Conservation (phyloP, 2,797 vertebrate species). For the Ceryle rudis region DNA sequence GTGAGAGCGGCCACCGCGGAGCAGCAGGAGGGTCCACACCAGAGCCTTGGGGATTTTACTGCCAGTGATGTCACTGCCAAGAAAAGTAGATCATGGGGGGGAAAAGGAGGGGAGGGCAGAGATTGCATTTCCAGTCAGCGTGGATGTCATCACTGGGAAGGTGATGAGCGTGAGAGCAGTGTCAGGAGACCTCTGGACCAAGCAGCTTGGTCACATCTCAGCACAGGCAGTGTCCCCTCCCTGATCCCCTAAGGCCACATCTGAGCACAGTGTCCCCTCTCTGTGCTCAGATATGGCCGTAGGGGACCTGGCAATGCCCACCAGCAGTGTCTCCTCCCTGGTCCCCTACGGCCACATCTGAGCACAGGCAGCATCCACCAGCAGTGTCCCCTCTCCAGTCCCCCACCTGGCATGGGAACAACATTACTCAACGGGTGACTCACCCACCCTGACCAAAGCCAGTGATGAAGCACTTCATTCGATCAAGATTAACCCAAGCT, state of each 20-base stretch:
- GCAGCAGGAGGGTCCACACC: neutral
- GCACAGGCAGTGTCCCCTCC: neutral
- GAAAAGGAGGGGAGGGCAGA: fast-evolving
- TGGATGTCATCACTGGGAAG: fast-evolving
- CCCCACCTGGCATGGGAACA: neutral
- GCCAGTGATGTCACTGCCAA: neutral
- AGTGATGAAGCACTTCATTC: neutral
- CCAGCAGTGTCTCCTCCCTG: neutral
- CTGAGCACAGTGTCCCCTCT: neutral
- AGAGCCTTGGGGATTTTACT: neutral
- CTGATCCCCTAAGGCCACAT: neutral
- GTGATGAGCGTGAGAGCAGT: fast-evolving
- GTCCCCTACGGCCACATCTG: neutral
- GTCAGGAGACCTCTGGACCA: fast-evolving
- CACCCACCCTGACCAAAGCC: neutral
- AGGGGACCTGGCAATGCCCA: too few relatives aligned
- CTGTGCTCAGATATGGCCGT: too few relatives aligned
- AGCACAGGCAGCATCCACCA: too few relatives aligned
- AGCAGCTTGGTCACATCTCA: neutral
- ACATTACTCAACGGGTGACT: neutral
- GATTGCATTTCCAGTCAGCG: fast-evolving
- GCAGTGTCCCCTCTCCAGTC: neutral
- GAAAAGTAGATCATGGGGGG: neutral
- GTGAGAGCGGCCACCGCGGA: fast-evolving
- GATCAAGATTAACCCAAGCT: neutral